These are phyloP conservation scores for Psittacula cyanocephala DNA, from an alignment of 2,113 vertebrate species.

Conservation along the genomic window DNA sequence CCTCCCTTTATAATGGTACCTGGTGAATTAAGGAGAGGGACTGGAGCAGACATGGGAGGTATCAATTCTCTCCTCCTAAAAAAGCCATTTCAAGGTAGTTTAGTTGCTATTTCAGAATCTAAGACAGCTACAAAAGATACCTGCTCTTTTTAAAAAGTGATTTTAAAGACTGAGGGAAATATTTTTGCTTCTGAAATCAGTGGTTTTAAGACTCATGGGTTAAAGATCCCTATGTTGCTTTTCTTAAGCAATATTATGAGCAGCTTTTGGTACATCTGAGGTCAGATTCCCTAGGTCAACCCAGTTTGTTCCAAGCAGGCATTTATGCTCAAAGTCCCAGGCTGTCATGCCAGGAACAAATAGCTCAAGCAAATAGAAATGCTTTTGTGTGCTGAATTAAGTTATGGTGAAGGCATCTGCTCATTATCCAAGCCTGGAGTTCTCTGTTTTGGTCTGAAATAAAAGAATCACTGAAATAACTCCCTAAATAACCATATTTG, in stretches of 20 bases:
- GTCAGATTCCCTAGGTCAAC: neutral
- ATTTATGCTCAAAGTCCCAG: neutral
- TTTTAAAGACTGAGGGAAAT: neutral
- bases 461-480: neutral
- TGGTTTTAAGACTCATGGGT: neutral
- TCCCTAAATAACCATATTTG: neutral
- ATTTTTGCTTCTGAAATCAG: neutral
- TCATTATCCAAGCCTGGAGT: neutral
- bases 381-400: neutral
- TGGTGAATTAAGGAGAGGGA: neutral
- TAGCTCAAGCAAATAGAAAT: neutral
- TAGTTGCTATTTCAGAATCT: neutral
- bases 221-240: neutral
- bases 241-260: fast-evolving
- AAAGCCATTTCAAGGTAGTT: neutral
- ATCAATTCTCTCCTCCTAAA: neutral
- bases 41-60: fast-evolving
- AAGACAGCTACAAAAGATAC: neutral
- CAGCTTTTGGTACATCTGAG: neutral
- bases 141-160: neutral
- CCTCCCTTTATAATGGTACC: neutral
- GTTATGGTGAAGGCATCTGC: neutral
- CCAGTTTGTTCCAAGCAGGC: neutral
- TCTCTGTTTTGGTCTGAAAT: neutral
- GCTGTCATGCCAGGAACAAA: neutral